These are phyloP conservation scores for Trichomalopsis sarcophagae DNA, from an alignment of 1,140 invertebrate genomes.

Conservation along the genomic window DNA sequence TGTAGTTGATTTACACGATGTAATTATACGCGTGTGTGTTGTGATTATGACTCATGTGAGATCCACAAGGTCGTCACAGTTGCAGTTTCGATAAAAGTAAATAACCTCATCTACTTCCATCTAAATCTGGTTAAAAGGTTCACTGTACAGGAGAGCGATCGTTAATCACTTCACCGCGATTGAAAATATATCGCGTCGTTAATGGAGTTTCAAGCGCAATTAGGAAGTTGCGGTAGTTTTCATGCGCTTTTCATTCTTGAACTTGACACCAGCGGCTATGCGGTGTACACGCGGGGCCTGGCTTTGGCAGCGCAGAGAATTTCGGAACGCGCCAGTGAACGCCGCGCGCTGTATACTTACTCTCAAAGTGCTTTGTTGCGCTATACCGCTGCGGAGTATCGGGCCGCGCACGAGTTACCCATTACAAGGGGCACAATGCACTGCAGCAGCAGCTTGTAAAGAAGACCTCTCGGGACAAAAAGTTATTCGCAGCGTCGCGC, in stretches of 20 bases:
- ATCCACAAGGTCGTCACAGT: too few relatives aligned
- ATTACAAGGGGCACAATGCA: not conserved
- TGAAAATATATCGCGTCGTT: not conserved
- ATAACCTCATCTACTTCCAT: too few relatives aligned
- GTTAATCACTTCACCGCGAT: not conserved
- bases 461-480: not conserved
- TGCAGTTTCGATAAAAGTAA: too few relatives aligned
- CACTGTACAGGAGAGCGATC: not conserved
- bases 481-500: not conserved
- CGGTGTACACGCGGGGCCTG: not conserved
- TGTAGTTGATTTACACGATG: too few relatives aligned
- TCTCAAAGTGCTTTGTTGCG: conserved; percentile 27
- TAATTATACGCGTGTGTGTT: too few relatives aligned
- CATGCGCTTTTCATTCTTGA: not conserved
- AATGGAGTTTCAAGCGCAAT: not conserved
- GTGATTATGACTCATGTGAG: too few relatives aligned
- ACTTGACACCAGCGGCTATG: not conserved
- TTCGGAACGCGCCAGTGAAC: not conserved
- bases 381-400: not conserved
- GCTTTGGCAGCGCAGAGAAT: conserved; percentile 6
- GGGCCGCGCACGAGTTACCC: not conserved
- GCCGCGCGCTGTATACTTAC: too few relatives aligned
- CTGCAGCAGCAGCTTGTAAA: not conserved
- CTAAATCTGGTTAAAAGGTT: too few relatives aligned
- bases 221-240: not conserved